Base-by-base conservation (phyloP, 2,113 vertebrate species). In the Neogale vison region DNA sequence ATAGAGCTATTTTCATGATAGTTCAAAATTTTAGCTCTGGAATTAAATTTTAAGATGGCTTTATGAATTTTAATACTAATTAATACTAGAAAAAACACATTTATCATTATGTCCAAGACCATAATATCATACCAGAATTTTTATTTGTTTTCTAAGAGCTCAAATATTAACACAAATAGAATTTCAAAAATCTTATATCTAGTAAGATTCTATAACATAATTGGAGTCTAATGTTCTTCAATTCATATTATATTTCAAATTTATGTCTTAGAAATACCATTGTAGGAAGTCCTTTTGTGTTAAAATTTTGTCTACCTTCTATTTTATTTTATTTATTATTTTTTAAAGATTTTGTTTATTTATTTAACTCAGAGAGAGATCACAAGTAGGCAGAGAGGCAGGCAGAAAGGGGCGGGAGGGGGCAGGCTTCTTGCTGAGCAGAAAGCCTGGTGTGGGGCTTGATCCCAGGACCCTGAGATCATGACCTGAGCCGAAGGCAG, bases 221-320 rank as follows among this genome's bases (percentile, higher is more conserved):
- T 21, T 82, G 26, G 15, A 50, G 9, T 96, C 12, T 61, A 85
- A 82, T 63, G 86, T 74, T 47, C 4, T 39, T 87, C 42, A 6
- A 12, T 45, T 90, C n/a, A 90, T 45, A 91, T 88, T 84, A 18
- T 65, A 82, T 50, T 83, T 90, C 34, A 87, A 95, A 77, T 77
- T 57, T 77, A 31, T 83, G 3, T 77, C 1, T 34, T 79, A 93
- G 29, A 95, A 69, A 57, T 80, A 59, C 10, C 1, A 59, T 23
- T 85, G 20, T 57, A 76, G 2, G 11, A 4, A 83, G 17, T 39
- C 24, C 88, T 65, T 93, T 87, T 45, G 15, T 57, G 31, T 71
- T 84, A 85, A 95, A 29, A 42, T 24, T 31, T 5, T 69, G 91
- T 80, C 36, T n/a, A 55, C 2, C 10, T 14, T 57, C 12, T 88